Conservation (phyloP, 2,888 invertebrate genomes). For the Epinotia demarniana region DNA sequence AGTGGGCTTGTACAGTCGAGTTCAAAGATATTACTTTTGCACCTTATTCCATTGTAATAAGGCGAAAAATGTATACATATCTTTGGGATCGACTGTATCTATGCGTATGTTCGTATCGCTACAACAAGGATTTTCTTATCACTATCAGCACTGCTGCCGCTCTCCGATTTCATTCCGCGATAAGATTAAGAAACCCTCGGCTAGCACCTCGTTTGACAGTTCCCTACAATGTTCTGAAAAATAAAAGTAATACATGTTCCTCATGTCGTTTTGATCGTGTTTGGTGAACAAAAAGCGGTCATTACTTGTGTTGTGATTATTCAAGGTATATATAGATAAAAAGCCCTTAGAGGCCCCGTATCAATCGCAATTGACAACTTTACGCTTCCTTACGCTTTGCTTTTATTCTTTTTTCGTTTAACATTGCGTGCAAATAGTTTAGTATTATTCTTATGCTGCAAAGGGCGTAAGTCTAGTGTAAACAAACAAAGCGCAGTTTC, state of each 20-base stretch:
- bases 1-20: not conserved
- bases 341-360: not conserved
- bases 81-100: not conserved
- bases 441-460: not conserved
- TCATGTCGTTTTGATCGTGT: conserved; percentile 15
- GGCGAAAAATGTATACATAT: not conserved
- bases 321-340: not conserved
- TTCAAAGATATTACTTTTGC: too few relatives aligned
- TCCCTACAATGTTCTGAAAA: conserved; percentile 24
- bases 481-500: not conserved
- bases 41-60: too few relatives aligned
- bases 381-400: too few relatives aligned
- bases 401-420: not conserved
- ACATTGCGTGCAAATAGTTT: not conserved
- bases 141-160: conserved; percentile 54
- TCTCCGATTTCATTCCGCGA: conserved; percentile 53
- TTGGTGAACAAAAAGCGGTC: conserved; percentile 9
- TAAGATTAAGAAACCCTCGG: conserved; percentile 58
- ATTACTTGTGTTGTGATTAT: not conserved
- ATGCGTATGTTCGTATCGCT: conserved; percentile 13
- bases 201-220: conserved; percentile 46
- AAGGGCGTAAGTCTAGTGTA: not conserved
- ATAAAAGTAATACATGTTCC: conserved; percentile 6
- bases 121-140: conserved; percentile 49
- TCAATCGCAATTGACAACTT: too few relatives aligned